A percentile compares a stretch with the other conserved stretches of the same genome.
Conservation (phyloP, 2,113 vertebrate genomes). For the Catagonus wagneri region DNA sequence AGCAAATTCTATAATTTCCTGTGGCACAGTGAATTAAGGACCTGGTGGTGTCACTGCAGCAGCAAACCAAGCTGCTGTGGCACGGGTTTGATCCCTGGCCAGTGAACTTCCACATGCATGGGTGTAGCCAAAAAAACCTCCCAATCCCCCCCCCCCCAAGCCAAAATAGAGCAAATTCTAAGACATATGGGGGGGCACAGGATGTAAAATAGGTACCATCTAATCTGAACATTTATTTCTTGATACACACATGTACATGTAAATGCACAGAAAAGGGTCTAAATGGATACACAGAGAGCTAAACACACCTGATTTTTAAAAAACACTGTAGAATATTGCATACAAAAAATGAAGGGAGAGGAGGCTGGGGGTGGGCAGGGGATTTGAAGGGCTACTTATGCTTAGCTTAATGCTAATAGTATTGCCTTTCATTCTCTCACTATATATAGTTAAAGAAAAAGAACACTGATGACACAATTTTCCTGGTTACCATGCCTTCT, state of each 20-base stretch:
- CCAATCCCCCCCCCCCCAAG: neutral
- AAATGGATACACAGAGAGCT: neutral
- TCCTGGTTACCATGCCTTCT: neutral
- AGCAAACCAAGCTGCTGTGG: no score
- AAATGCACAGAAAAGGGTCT: neutral
- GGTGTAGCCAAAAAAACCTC: no score
- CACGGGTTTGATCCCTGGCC: no score
- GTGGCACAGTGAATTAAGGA: no score
- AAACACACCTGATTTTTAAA: neutral
- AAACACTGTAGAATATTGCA: neutral
- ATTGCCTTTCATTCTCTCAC: neutral
- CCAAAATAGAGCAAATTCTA: constrained; percentile 5
- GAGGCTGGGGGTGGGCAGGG: neutral
- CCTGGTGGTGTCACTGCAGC: no score
- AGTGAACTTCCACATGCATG: no score
- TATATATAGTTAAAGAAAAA: neutral
- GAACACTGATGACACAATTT: neutral
- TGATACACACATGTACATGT: neutral
- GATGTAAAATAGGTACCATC: neutral
- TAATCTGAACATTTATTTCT: neutral
- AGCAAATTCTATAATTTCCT: neutral
- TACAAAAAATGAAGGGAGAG: neutral
- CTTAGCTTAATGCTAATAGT: neutral
- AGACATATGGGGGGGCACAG: neutral
- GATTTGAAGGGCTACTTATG: neutral